These are phyloP conservation scores for Idaea dimidiata DNA, from an alignment of 2,888 invertebrate species.

Conservation along the genomic window DNA sequence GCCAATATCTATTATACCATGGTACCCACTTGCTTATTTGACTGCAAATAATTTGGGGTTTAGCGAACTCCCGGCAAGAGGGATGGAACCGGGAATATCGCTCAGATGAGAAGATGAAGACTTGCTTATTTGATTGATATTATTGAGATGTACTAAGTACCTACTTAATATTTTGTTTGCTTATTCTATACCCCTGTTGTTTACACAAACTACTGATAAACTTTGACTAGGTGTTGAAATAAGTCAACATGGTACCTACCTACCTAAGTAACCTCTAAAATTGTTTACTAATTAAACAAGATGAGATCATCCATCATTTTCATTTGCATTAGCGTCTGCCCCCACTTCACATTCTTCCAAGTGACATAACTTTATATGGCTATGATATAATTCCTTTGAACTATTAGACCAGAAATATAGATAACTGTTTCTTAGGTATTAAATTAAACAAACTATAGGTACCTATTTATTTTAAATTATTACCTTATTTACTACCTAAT, in stretches of 20 bases:
- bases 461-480: no score
- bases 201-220: constrained; percentile 11
- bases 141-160: background rate
- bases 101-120: no score
- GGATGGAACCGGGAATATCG: no score
- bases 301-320: constrained; percentile 39
- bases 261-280: constrained; percentile 28
- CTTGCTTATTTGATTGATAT: background rate
- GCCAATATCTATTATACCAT: no score
- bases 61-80: no score
- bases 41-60: no score
- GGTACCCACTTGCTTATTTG: no score
- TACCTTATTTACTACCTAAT: background rate
- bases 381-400: background rate
- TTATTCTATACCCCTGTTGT: background rate
- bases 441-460: no score
- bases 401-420: background rate
- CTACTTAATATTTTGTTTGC: background rate
- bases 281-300: constrained; percentile 30
- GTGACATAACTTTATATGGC: constrained; percentile 5
- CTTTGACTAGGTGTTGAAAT: constrained; percentile 6
- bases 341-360: background rate
- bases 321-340: constrained; percentile 11
- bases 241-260: background rate
- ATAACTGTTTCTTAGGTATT: constrained; percentile 2